A percentile compares a stretch with the other conserved stretches of the same genome.
Conservation (phyloP, 2,113 vertebrate genomes). For the Smithornis capensis region DNA sequence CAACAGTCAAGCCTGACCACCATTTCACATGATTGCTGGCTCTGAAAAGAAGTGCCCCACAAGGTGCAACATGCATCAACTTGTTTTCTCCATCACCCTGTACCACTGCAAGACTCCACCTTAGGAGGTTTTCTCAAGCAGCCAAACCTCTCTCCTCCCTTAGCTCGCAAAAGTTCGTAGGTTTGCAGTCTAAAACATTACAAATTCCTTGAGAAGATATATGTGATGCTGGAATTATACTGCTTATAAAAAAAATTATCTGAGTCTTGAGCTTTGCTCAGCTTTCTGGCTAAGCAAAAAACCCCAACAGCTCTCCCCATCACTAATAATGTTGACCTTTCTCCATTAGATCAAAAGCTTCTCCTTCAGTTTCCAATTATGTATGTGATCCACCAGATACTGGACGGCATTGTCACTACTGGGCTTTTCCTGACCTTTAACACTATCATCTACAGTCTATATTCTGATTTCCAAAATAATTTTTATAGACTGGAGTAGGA, state of each 20-base stretch:
- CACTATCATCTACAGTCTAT: neutral
- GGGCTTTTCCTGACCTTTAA: neutral
- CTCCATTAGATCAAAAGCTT: neutral
- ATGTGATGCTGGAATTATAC: neutral
- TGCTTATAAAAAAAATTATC: neutral
- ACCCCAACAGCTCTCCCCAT: neutral
- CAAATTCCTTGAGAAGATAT: neutral
- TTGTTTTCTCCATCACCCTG: neutral
- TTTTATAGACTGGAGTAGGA: neutral
- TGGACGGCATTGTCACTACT: neutral
- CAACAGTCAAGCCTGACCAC: neutral
- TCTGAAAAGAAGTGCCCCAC: neutral
- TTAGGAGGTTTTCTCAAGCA: neutral
- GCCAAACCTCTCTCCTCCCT: neutral
- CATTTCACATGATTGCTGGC: neutral
- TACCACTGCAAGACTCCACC: neutral
- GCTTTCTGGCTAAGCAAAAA: neutral
- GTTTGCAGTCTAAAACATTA: neutral
- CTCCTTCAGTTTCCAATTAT: neutral
- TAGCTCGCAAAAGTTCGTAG: neutral
- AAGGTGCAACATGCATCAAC: fast-evolving
- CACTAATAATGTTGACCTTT: neutral
- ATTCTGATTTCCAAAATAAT: neutral
- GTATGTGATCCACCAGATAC: neutral
- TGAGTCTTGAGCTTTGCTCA: neutral